phyloP scores from a whole-genome alignment of 2,113 vertebrate species.

The Panurus biarmicus region DNA sequence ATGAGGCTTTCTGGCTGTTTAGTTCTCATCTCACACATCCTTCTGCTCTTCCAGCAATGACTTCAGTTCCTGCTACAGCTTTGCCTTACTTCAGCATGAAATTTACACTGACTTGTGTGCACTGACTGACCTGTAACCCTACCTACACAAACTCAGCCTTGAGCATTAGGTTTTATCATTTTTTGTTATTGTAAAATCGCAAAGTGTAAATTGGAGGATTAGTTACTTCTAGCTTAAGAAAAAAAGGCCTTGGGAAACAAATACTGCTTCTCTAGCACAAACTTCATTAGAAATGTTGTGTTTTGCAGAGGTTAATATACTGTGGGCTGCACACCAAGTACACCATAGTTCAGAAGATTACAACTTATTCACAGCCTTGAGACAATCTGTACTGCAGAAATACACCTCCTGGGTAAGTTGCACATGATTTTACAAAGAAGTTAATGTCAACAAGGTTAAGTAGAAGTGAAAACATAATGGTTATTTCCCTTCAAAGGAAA shows the following conservation, averaged over 20 bases:
- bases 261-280: not conserved
- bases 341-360: constrained; percentile 94
- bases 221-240: not conserved
- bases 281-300: constrained; percentile 40
- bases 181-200: not conserved
- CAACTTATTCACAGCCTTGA: constrained; percentile 87
- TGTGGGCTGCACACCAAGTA: constrained; percentile 91
- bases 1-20: not conserved
- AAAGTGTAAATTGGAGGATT: not conserved
- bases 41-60: not conserved
- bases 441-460: not conserved
- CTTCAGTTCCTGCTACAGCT: not conserved
- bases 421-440: not conserved
- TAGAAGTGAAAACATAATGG: not conserved
- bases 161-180: constrained; percentile 5
- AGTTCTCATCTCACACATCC: not conserved
- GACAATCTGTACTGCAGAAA: constrained; percentile 83
- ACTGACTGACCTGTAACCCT: not conserved
- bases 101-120: not conserved
- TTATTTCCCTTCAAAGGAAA: not conserved
- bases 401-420: constrained; percentile 87
- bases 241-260: not conserved
- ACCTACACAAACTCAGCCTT: not conserved
- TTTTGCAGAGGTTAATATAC: constrained; percentile 85
- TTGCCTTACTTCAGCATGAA: not conserved